These are phyloP conservation scores for Eriocheir sinensis DNA, from an alignment of 1,140 invertebrate genomes.

Conservation along the genomic window DNA sequence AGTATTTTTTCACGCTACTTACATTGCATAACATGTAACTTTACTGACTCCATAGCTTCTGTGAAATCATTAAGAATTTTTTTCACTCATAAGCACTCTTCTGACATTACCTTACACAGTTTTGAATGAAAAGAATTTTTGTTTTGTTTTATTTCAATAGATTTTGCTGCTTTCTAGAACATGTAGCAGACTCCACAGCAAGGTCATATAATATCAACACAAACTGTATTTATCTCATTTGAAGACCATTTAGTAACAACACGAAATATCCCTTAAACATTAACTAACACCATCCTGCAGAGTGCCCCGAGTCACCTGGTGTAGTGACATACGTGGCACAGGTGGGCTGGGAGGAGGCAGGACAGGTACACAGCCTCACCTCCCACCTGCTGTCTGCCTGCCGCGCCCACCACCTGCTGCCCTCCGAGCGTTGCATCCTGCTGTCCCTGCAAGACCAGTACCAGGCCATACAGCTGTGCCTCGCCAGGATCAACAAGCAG, in stretches of 20 bases:
- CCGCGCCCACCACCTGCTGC: constrained; percentile 20
- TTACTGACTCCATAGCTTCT: too few species aligned
- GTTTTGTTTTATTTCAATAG: too few species aligned
- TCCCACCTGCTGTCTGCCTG: constrained; percentile 39
- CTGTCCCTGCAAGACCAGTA: constrained; percentile 73
- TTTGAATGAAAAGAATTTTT: background rate
- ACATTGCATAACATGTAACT: too few species aligned
- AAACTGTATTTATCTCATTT: background rate
- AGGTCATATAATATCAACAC: background rate
- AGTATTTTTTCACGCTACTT: too few species aligned
- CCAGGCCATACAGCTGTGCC: constrained; percentile 73
- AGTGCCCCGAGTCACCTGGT: background rate
- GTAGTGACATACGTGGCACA: constrained; percentile 47
- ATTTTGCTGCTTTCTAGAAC: too few species aligned
- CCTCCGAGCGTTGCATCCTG: constrained; percentile 54
- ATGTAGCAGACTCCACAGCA: too few species aligned
- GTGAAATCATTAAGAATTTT: too few species aligned
- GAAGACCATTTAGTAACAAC: background rate
- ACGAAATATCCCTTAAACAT: background rate
- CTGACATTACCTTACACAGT: too few species aligned
- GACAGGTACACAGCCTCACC: constrained; percentile 49
- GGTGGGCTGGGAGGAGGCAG: constrained; percentile 40
- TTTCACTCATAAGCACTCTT: too few species aligned
- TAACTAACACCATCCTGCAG: background rate
- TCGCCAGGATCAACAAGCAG: constrained; percentile 72